Base-by-base conservation (phyloP, 2,888 invertebrate species). In the Junonia oenone region DNA sequence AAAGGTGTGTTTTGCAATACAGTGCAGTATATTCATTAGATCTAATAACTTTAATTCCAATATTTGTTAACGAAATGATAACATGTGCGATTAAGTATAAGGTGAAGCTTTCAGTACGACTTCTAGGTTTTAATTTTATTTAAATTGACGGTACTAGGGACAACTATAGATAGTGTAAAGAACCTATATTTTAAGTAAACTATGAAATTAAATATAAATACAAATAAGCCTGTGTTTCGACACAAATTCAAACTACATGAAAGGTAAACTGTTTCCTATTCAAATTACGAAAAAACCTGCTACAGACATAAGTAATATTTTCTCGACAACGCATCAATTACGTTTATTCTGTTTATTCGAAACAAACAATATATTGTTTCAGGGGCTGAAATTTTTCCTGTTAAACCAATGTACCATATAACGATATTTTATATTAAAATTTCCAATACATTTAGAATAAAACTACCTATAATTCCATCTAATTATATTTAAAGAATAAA, bases 281-380 rank as follows among this genome's bases (percentile, higher is more conserved):
- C 13, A 26, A 38, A 22, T n/a, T 22, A 5, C 43, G 26, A 17
- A 43, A 40, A 43, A 55, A 55, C 61, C 46, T 56, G 62, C 45
- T 47, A 46, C 55, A 47, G 59, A 57, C 59, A 56, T 59, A 57
- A 57, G 59, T 57, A 53, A 62, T 62, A 62, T 62, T 61, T 55
- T 62, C 54, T 57, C 53, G 56, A 57, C 59, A 60, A 43, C 58
- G 49, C 55, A 57, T 59, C 58, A 56, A 58, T 59, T 56, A 48
- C 29, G 43, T 43, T 43, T 13, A 43, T 14, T 43, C 13, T 6
- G 13, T 43, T 43, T 43, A 43, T 43, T 43, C 26, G 13, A 13
- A 43, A 26, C 22, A 43, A 43, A 43, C 13, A 19, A 19, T 40
- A 43, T n/a, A 43, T 43, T 43, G 8, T 43, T 43, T 43, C 43